Base-by-base conservation (phyloP, 2,888 invertebrate genomes). In the Xylota segnis region DNA sequence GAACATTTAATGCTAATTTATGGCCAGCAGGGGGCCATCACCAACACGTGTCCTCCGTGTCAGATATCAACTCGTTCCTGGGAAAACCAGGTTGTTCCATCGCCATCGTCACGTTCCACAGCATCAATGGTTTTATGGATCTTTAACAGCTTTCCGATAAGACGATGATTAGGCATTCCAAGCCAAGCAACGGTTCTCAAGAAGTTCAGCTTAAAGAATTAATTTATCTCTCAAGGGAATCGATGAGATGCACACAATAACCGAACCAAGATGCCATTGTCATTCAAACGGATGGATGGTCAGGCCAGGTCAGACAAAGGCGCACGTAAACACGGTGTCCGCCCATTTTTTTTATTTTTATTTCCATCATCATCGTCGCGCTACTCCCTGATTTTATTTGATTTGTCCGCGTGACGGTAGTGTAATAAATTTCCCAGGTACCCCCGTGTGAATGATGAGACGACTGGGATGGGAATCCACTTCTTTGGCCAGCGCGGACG, bases 381-480 rank as follows among this genome's bases (percentile, higher is more conserved):
- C 18, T n/a, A 34, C 71, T 54, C 45, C 27, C 32, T 74, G 32
- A 5, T 74, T 74, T 81, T 75, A 72, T 83, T 83, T 78, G 78
- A 72, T 68, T 84, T 75, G 72, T 72, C 72, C 66, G 40, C 23
- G 63, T 3, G 34, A 72, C 54, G 68, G 70, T 56, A 58, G 77
- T 14, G 74, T 74, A 72, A 83, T 63, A 83, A 79, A 79, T 74
- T 68, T 78, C 65, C 61, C 66, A 78, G 59, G 78, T 78, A 71
- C 66, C 52, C 59, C 45, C 68, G 23, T 50, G 61, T 79, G 74
- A 75, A 63, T 79, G 79, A 81, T 84, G 56, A 40, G 68, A 65
- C 79, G n/a, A n/a, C n/a, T n/a, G n/a, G n/a, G n/a, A n/a, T 84
- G 83, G 79, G 79, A 79, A 84, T 70, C 63, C 52, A 65, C 63